phyloP scores from a whole-genome alignment of 2,888 invertebrate genomes.

The Amiota mariae region DNA sequence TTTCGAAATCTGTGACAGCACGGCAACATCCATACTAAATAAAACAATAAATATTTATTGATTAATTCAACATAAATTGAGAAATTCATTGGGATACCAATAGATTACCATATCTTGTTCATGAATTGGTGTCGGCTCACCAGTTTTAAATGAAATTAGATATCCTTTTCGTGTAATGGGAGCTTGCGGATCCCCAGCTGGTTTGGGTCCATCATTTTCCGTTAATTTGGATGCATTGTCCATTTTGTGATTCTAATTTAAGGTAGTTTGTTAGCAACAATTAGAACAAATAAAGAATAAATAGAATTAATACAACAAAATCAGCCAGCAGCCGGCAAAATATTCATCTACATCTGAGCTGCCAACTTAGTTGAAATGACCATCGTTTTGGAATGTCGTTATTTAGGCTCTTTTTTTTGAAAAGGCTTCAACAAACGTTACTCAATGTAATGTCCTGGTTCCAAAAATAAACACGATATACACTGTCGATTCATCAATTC shows the following conservation, averaged over 20 bases:
- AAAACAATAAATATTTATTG: neutral
- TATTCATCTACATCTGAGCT: neutral
- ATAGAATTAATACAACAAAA: neutral
- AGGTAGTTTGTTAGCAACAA: too few relatives aligned
- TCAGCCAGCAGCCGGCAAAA: too few relatives aligned
- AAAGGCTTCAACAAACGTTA: too few relatives aligned
- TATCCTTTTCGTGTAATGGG: conserved; percentile 87
- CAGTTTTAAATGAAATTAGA: conserved; percentile 86
- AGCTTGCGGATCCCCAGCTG: conserved; percentile 80
- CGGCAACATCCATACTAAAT: conserved; percentile 88
- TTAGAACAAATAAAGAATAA: too few relatives aligned
- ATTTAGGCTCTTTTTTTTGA: too few relatives aligned
- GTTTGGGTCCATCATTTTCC: conserved; percentile 58
- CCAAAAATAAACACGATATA: too few relatives aligned
- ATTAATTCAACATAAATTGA: conserved; percentile 18
- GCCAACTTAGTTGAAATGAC: neutral
- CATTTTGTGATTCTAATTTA: too few relatives aligned
- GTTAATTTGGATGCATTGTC: conserved; percentile 15
- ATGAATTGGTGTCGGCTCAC: conserved; percentile 88
- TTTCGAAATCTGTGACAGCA: conserved; percentile 97
- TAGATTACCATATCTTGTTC: conserved; percentile 87
- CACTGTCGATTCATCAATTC: too few relatives aligned
- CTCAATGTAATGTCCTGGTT: too few relatives aligned
- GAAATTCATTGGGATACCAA: neutral
- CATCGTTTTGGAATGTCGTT: neutral